Evolutionary conservation across 2,113 vertebrate species (phyloP), one percentile per base, ranked within the genome.

Genomic region (Arenaria interpres): DNA sequence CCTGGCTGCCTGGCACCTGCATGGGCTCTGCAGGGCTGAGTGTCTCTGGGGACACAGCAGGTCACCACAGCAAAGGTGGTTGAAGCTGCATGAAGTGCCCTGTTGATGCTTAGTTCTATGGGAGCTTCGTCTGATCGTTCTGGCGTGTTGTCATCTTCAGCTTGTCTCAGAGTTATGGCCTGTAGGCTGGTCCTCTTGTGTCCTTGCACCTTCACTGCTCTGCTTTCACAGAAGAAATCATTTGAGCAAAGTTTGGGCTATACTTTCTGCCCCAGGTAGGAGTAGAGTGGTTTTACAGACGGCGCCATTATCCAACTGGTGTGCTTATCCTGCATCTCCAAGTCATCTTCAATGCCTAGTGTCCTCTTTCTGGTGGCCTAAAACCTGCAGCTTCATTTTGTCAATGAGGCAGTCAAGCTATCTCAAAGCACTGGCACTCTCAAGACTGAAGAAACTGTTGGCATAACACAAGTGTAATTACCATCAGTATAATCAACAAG

Each of bases 391-490:
- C 59, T 82, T 85, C 39, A 14, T 86, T 93, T 78, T 19, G 68
- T 90, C 86, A 1, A 0, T 8, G 69, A 92, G 64, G 88, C 84
- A 92, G 45, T 27, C 1, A 7, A 53, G 73, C 71, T 89, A 12
- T 93, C 83, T 93, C 35, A 76, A 33, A 89, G 91, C 84, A 37
- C 46, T 85, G 74, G 78, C 86, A 54, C 28, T 93, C 74, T 91
- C 19, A 27, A 95, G 79, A 66, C 80, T 95, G 81, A 79, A 88
- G 92, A 80, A 80, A 37, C 50, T 90, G 86, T 92, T 96, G 92
- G 83, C 94, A 78, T 93, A 94, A 93, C 90, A 94, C 39, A 41
- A 45, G 32, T 75, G 20, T 89, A 92, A 97, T 90, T 90, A 85
- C 83, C 78, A 64, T 93, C 86, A 82, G 57, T 89, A 60, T 81